Percentiles rank a stretch among this genome's conserved stretches.
These are phyloP conservation scores for Carlito syrichta DNA, from an alignment of 2,113 vertebrate species.

Conservation along the genomic window DNA sequence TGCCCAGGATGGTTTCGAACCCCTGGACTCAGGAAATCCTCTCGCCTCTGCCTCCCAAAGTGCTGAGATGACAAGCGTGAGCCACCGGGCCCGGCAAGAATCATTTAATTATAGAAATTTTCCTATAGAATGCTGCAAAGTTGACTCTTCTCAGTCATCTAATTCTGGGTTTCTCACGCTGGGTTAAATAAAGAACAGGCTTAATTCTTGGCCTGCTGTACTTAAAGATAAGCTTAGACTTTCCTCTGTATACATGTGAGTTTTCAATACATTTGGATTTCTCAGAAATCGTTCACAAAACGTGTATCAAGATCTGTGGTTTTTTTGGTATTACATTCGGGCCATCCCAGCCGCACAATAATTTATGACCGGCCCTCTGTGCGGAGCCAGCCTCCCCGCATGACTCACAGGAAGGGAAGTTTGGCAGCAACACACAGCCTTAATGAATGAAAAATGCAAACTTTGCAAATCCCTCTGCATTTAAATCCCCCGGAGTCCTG, in stretches of 20 bases:
- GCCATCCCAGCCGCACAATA: not conserved
- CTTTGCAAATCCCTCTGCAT: slow-evolving; percentile 68
- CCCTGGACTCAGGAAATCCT: too few species aligned
- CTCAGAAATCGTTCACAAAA: slow-evolving; percentile 55
- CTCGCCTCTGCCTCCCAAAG: too few species aligned
- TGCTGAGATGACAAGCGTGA: too few species aligned
- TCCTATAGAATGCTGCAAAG: not conserved
- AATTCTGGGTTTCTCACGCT: slow-evolving; percentile 43
- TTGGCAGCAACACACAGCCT: slow-evolving; percentile 60
- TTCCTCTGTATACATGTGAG: slow-evolving; percentile 44
- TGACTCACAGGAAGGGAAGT: slow-evolving; percentile 76
- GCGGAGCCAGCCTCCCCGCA: slow-evolving; percentile 36
- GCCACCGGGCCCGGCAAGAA: too few species aligned
- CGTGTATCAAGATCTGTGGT: slow-evolving; percentile 31
- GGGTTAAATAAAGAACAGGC: not conserved
- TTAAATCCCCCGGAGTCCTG: slow-evolving; percentile 55
- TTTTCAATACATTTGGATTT: slow-evolving; percentile 58
- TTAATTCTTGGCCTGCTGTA: slow-evolving; percentile 7
- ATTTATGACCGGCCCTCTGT: slow-evolving; percentile 35
- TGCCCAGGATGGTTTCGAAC: too few species aligned
- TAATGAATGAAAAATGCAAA: slow-evolving; percentile 78
- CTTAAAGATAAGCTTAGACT: slow-evolving; percentile 50
- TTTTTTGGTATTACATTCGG: slow-evolving; percentile 10
- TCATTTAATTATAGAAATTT: not conserved
- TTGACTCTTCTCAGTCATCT: not conserved